Percentiles rank a stretch among this genome's conserved stretches.
These are phyloP conservation scores for Leptopilina drosophilae DNA, from an alignment of 2,888 invertebrate genomes.

Conservation along the genomic window DNA sequence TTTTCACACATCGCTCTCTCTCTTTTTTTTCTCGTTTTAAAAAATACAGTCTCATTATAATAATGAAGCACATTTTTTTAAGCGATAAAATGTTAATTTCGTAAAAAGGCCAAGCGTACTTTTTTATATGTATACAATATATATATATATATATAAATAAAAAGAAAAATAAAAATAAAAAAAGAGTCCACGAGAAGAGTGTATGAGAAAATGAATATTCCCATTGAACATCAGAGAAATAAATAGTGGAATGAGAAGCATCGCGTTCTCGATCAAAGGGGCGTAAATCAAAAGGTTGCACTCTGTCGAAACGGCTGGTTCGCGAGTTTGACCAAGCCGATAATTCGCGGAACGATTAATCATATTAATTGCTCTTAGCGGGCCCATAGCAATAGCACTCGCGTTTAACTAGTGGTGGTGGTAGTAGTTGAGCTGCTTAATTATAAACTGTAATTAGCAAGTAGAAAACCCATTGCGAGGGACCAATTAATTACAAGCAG, in stretches of 20 bases:
- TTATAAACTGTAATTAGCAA: slow-evolving; percentile 76
- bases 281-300: slow-evolving; percentile 51
- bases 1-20: no score
- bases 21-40: no score
- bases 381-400: slow-evolving; percentile 47
- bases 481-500: slow-evolving; percentile 70
- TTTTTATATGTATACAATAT: no score
- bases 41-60: no score
- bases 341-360: slow-evolving; percentile 74
- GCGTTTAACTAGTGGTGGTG: slow-evolving; percentile 47
- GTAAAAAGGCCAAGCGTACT: no score
- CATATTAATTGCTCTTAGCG: slow-evolving; percentile 71
- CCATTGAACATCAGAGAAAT: slow-evolving; percentile 25
- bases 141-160: no score
- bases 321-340: slow-evolving; percentile 57
- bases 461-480: slow-evolving; percentile 62
- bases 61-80: neutral
- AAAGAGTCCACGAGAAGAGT: neutral
- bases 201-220: slow-evolving; percentile 25
- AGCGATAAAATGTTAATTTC: no score
- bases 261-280: slow-evolving; percentile 38
- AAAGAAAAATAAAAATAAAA: neutral
- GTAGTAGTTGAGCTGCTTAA: slow-evolving; percentile 69
- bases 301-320: slow-evolving; percentile 45
- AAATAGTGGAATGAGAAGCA: slow-evolving; percentile 24